A percentile compares a stretch with the other conserved stretches of the same genome.
These are phyloP conservation scores for Hydropsyche betteni DNA, from an alignment of 2,888 invertebrate species.

Conservation along the genomic window DNA sequence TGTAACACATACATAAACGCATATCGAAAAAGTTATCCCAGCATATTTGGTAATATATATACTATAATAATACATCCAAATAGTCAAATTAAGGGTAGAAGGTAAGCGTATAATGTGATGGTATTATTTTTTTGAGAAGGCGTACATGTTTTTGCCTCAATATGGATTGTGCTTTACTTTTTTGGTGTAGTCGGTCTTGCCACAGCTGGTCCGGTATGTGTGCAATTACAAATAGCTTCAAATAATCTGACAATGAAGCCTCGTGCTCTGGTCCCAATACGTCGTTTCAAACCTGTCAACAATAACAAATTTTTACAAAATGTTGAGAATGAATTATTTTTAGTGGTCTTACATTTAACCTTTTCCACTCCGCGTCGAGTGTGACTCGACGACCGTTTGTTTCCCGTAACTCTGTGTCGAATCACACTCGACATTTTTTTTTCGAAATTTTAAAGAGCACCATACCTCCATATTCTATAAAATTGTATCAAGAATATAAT, in stretches of 20 bases:
- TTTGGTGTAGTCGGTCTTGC: conserved; percentile 55
- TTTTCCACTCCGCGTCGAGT: too few species aligned
- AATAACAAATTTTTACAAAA: too few species aligned
- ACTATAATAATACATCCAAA: neutral
- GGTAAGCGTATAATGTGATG: conserved; percentile 30
- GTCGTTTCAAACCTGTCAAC: conserved; percentile 64
- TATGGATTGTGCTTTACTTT: conserved; percentile 42
- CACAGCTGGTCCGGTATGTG: conserved; percentile 64
- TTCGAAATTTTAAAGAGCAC: too few species aligned
- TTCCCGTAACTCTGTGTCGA: too few species aligned
- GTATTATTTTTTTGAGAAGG: conserved; percentile 14
- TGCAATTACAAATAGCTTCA: conserved; percentile 72
- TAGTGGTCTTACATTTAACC: too few species aligned
- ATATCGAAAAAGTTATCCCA: conserved; percentile 2
- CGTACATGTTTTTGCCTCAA: neutral
- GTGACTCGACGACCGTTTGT: too few species aligned
- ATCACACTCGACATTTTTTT: too few species aligned
- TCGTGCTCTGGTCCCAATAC: conserved; percentile 68
- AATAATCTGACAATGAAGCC: conserved; percentile 71
- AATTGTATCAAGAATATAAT: too few species aligned
- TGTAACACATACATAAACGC: too few species aligned
- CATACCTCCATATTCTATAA: too few species aligned
- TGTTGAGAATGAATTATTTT: too few species aligned
- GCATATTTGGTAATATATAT: too few species aligned
- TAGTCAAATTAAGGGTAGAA: neutral